A percentile compares a stretch with the other conserved stretches of the same genome.
phyloP scores from a whole-genome alignment of 2,113 vertebrate species.

The Conger conger region DNA sequence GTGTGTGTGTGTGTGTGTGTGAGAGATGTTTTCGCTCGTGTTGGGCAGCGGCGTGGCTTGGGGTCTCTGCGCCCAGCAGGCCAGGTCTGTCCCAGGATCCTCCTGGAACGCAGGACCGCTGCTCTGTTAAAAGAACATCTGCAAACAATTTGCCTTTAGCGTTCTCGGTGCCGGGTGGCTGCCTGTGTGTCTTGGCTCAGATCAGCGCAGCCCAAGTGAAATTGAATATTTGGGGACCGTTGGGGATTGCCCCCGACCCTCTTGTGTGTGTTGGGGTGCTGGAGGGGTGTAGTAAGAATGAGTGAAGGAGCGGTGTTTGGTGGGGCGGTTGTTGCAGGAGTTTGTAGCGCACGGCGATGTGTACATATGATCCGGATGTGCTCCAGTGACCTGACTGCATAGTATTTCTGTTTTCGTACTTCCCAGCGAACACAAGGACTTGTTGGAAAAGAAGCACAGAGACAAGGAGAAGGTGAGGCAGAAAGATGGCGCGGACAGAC shows the following conservation, averaged over 20 bases:
- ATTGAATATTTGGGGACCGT: not conserved
- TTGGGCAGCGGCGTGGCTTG: too few relatives aligned
- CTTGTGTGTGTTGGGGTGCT: not conserved
- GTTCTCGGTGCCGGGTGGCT: not conserved
- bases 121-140: not conserved
- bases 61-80: too few relatives aligned
- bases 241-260: too few relatives aligned
- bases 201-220: not conserved
- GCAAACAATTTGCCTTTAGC: not conserved
- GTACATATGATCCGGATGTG: too few relatives aligned
- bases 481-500: conserved; percentile 88
- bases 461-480: conserved; percentile 88
- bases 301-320: not conserved
- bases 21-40: not conserved
- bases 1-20: not conserved
- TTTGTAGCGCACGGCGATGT: too few relatives aligned
- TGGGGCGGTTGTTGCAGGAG: too few relatives aligned
- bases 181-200: not conserved
- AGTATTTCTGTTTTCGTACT: not conserved
- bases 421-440: conserved; percentile 87
- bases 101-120: not conserved
- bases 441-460: conserved; percentile 91
- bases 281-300: not conserved
- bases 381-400: too few relatives aligned
- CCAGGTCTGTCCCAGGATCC: not conserved